phyloP scores from a whole-genome alignment of 2,113 vertebrate genomes.

The Dasyornis broadbenti region DNA sequence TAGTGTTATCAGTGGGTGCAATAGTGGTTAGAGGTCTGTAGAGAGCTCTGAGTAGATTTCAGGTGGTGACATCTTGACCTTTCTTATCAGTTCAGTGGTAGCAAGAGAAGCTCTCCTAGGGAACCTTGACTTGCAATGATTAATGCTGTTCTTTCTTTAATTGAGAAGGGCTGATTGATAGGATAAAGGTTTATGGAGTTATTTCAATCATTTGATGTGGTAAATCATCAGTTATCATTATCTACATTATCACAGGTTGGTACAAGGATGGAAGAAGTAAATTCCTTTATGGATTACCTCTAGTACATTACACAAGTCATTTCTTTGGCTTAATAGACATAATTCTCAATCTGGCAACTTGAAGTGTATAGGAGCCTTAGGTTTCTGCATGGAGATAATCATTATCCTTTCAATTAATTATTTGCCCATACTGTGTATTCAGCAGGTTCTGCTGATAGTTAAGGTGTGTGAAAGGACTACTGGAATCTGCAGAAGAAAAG shows the following conservation, averaged over 20 bases:
- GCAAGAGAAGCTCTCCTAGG: neutral
- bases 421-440: neutral
- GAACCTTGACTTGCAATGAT: slow-evolving; percentile 2
- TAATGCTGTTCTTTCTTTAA: slow-evolving; percentile 57
- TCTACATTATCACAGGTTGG: slow-evolving; percentile 48
- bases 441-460: neutral
- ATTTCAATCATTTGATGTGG: slow-evolving; percentile 42
- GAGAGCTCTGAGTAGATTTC: slow-evolving; percentile 5
- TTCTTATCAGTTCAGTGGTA: slow-evolving; percentile 6
- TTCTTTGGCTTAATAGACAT: slow-evolving; percentile 19
- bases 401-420: neutral
- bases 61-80: neutral
- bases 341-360: neutral
- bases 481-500: neutral
- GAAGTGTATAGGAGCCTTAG: neutral
- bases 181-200: slow-evolving; percentile 56
- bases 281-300: slow-evolving; percentile 53
- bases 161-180: slow-evolving; percentile 30
- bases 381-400: neutral
- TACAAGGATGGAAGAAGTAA: slow-evolving; percentile 24
- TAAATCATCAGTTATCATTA: slow-evolving; percentile 57
- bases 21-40: neutral
- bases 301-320: neutral
- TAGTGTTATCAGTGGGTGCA: neutral
- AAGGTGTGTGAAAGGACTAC: neutral